Percentiles rank a stretch among this genome's conserved stretches.
phyloP scores from a whole-genome alignment of 2,888 invertebrate genomes.

The Caenorhabditis japonica region DNA sequence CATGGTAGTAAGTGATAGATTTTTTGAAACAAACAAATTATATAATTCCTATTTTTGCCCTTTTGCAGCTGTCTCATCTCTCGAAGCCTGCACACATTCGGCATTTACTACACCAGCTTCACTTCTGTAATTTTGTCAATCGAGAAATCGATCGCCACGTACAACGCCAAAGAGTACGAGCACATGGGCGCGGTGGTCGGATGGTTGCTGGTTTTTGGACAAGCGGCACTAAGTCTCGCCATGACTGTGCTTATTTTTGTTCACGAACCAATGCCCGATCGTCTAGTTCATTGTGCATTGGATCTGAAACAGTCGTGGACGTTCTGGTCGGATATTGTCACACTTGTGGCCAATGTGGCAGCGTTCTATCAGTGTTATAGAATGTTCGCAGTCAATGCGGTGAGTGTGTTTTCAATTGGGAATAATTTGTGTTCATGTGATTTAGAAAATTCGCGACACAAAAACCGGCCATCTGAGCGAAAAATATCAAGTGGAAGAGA shows the following conservation, averaged over 20 bases:
- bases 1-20: no score
- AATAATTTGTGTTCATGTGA: no score
- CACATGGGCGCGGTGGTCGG: conserved; percentile 8
- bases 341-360: conserved; percentile 1
- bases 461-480: no score
- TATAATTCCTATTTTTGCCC: no score
- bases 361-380: conserved; percentile 8
- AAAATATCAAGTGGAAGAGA: no score
- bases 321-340: background rate
- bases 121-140: conserved; percentile 17
- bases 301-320: background rate
- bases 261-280: background rate
- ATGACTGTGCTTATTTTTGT: background rate
- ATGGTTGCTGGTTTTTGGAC: background rate
- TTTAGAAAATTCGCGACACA: no score
- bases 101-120: conserved; percentile 20
- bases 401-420: background rate
- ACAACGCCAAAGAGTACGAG: conserved; percentile 15
- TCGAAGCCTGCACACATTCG: conserved; percentile 17
- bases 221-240: background rate
- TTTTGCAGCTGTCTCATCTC: conserved; percentile 28
- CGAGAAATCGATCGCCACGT: conserved; percentile 20
- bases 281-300: conserved; percentile 5
- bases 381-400: conserved; percentile 12
- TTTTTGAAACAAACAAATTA: no score